Percentiles rank a stretch among this genome's conserved stretches.
Conservation (phyloP, 30 jellyfish, hydroid and myxozoan species). For the Clytia hemisphaerica region DNA sequence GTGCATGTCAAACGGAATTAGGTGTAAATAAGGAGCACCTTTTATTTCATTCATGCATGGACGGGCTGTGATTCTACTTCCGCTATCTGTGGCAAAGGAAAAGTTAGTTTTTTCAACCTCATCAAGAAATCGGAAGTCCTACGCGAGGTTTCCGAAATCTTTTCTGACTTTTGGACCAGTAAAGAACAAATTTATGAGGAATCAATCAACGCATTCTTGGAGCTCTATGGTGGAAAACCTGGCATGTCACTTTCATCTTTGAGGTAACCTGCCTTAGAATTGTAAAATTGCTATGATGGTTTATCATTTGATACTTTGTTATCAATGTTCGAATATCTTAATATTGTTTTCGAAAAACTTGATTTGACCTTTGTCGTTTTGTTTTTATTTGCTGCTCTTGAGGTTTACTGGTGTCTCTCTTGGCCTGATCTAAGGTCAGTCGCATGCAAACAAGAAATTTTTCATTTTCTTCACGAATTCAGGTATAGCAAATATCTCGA, state of each 20-base stretch:
- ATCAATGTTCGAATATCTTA: too few species aligned
- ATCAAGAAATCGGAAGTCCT: constrained; percentile 38
- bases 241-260: constrained; percentile 11
- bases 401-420: too few species aligned
- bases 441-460: too few species aligned
- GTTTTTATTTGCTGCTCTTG: too few species aligned
- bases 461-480: too few species aligned
- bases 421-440: too few species aligned
- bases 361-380: too few species aligned
- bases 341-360: too few species aligned
- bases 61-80: constrained; percentile 47
- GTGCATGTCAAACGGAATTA: constrained; percentile 24
- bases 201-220: constrained; percentile 26
- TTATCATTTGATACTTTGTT: too few species aligned
- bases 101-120: constrained; percentile 17
- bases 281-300: too few species aligned
- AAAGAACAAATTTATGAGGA: constrained; percentile 20
- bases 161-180: constrained; percentile 32
- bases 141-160: constrained; percentile 18
- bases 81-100: constrained; percentile 36
- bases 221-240: constrained; percentile 35
- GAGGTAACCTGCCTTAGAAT: too few species aligned
- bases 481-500: constrained; percentile 26
- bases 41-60: constrained; percentile 11
- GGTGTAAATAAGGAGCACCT: constrained; percentile 30